These are phyloP conservation scores for Sycobia sp. DNA, from an alignment of 1,140 invertebrate species.

Conservation along the genomic window DNA sequence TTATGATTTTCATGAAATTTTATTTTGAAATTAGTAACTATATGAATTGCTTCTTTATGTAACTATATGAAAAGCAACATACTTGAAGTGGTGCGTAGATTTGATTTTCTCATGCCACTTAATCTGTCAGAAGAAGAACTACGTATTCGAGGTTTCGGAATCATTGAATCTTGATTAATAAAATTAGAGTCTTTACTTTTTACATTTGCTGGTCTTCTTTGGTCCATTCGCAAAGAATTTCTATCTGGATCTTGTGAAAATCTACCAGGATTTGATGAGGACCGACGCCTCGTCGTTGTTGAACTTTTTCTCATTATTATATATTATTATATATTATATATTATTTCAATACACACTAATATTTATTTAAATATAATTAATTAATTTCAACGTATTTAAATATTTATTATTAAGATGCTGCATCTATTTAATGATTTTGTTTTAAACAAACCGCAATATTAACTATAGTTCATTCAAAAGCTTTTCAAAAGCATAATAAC, in stretches of 20 bases:
- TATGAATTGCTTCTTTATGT: no score
- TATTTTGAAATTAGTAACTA: not conserved
- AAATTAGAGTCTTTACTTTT: slow-evolving; percentile 37
- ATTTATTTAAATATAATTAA: no score
- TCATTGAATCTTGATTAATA: slow-evolving; percentile 40
- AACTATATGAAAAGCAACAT: not conserved
- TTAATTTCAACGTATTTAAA: no score
- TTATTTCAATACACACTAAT: not conserved
- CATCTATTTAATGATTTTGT: no score
- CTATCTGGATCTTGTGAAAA: slow-evolving; percentile 45
- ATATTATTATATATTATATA: no score
- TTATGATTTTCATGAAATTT: not conserved
- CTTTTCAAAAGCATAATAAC: slow-evolving; percentile 3
- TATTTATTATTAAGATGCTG: no score
- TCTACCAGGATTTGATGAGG: slow-evolving; percentile 45
- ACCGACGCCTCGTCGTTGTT: slow-evolving; percentile 32
- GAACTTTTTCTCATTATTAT: slow-evolving; percentile 40
- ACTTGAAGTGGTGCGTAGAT: slow-evolving; percentile 40
- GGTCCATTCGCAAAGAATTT: slow-evolving; percentile 35
- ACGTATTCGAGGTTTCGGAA: slow-evolving; percentile 46
- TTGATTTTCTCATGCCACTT: slow-evolving; percentile 38
- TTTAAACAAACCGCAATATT: no score
- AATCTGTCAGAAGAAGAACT: slow-evolving; percentile 43
- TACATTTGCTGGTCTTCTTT: slow-evolving; percentile 28
- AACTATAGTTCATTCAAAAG: no score